A percentile compares a stretch with the other conserved stretches of the same genome.
Conservation (phyloP, 2,113 vertebrate species). For the Cephalopterus ornatus region DNA sequence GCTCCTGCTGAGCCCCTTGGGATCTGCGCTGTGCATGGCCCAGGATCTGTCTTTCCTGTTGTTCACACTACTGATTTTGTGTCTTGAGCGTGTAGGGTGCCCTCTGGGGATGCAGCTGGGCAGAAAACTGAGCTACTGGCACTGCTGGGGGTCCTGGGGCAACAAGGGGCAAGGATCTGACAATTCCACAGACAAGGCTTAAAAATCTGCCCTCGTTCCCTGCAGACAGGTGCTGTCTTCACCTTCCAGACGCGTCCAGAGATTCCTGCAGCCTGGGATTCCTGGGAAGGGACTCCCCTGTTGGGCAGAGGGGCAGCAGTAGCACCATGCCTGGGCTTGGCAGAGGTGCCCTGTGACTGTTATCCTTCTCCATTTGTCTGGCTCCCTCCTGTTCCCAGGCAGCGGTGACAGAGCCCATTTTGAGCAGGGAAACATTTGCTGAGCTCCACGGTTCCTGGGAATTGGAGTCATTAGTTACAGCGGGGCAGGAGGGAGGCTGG, state of each 20-base stretch:
- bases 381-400: neutral
- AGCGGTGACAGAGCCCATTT: neutral
- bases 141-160: neutral
- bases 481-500: neutral
- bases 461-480: neutral
- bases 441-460: neutral
- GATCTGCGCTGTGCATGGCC: neutral
- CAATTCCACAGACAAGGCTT: fast-evolving
- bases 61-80: neutral
- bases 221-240: neutral
- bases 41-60: neutral
- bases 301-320: neutral
- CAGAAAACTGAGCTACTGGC: fast-evolving
- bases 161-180: neutral
- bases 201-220: neutral
- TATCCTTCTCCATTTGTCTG: neutral
- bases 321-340: fast-evolving
- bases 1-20: neutral
- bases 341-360: fast-evolving
- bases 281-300: neutral
- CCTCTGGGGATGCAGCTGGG: neutral
- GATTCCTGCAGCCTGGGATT: fast-evolving
- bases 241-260: fast-evolving
- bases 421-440: neutral
- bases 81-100: fast-evolving